Base-by-base conservation (phyloP, 2,113 vertebrate genomes). In the Pterocles gutturalis region DNA sequence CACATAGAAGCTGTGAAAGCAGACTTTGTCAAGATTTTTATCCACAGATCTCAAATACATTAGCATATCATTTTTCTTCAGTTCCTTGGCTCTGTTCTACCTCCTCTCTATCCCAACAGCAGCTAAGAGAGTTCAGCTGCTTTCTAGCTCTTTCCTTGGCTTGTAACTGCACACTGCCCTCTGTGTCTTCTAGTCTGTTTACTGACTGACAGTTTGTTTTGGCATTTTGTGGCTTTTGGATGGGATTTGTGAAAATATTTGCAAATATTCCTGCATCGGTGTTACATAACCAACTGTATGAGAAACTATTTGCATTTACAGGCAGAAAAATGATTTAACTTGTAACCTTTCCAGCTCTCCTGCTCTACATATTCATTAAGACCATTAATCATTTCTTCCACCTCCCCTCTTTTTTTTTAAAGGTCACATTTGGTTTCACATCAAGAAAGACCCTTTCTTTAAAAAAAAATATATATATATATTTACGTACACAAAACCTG, bases 351-450 rank as follows among this genome's bases (percentile, higher is more conserved):
- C 73, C 87, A 93, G 87, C 20, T 92, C 1, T 25, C 31, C 89
- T 94, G 25, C 70, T 96, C 85, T 95, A 91, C 91, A 92, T 94
- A 94, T 95, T 97, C 86, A 96, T 97, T 92, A 96, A 86, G 77
- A 79, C 5, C 24, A 69, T 97, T 87, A 94, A 96, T 97, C 41
- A 95, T 89, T 94, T 89, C n/a, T 89, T 29, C 62, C 31, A 69
- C 25, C 41, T 81, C 46, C 13, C 15, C 15, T 60, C 8, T 55
- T 12, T 57, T 91, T 82, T 77, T 62, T 55, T 81, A 77, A 97
- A 95, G 75, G 90, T 97, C 55, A 80, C 15, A 64, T 93, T 87
- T 65, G 62, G 45, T 89, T 93, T 77, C 76, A 92, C 43, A 91
- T 57, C 31, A 49, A 87, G 91, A 96, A 85, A 64, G 24, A n/a